Conservation (phyloP, 2,888 invertebrate species). For the Microctonus aethiopoides region DNA sequence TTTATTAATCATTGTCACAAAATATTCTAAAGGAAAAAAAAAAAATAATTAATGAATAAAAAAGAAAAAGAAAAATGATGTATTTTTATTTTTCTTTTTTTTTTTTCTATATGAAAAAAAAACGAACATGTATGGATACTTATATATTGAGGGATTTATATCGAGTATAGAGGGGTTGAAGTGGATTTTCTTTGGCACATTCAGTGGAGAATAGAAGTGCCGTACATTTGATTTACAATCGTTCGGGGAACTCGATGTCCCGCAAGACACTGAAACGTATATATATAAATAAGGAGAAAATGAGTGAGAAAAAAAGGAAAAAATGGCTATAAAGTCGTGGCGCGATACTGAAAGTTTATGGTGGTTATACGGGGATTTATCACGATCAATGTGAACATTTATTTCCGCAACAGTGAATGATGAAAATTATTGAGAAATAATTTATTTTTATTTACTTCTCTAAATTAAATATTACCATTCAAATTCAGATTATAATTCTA, state of each 20-base stretch:
- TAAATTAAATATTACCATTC: too few species aligned
- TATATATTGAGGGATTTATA: background rate
- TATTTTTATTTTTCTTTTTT: too few species aligned
- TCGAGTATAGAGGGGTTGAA: background rate
- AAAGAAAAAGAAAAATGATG: too few species aligned
- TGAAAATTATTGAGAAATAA: background rate
- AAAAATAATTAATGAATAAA: too few species aligned
- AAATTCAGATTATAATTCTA: too few species aligned
- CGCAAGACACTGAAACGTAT: constrained; percentile 44
- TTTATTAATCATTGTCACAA: too few species aligned
- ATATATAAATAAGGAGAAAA: too few species aligned
- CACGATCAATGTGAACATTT: constrained; percentile 51
- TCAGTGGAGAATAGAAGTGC: constrained; percentile 48
- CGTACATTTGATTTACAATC: constrained; percentile 56
- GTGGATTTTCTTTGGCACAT: constrained; percentile 13
- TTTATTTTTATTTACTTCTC: background rate
- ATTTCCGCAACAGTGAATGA: background rate
- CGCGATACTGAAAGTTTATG: constrained; percentile 56
- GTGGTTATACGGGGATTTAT: constrained; percentile 58
- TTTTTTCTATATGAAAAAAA: too few species aligned
- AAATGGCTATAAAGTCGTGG: constrained; percentile 23
- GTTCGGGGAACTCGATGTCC: constrained; percentile 50
- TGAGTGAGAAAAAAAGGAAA: constrained; percentile 33
- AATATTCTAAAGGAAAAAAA: too few species aligned
- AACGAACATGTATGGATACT: too few species aligned